These are phyloP conservation scores for Spinus pinus DNA, from an alignment of 2,797 vertebrate genomes.

Conservation along the genomic window DNA sequence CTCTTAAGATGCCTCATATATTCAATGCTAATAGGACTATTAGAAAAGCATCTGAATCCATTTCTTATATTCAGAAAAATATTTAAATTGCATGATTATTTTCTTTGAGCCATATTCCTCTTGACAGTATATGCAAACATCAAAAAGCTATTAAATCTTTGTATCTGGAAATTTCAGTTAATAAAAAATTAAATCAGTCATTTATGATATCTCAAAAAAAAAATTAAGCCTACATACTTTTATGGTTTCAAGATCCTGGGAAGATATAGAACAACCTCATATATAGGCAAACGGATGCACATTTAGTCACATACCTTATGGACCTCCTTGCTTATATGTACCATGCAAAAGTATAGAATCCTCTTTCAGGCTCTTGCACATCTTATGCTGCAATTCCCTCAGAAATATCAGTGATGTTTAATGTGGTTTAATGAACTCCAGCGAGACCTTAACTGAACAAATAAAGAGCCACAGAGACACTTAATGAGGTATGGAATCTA, in stretches of 20 bases:
- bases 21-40: not conserved
- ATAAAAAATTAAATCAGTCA: not conserved
- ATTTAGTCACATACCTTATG: not conserved
- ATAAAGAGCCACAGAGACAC: not conserved
- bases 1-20: not conserved
- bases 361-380: not conserved
- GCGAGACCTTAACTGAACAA: conserved; percentile 1
- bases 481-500: conserved; percentile 15
- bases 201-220: not conserved
- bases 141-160: not conserved
- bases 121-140: not conserved
- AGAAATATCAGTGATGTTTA: not conserved
- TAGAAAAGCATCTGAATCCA: not conserved
- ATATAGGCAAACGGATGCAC: not conserved
- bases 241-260: not conserved
- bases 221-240: not conserved
- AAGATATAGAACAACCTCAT: not conserved
- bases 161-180: not conserved
- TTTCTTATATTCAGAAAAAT: not conserved
- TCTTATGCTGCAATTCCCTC: not conserved
- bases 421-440: conserved; percentile 12
- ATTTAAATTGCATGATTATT: not conserved
- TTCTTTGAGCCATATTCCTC: not conserved
- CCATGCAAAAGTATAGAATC: not conserved
- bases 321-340: not conserved